Base-by-base conservation (phyloP, 2,797 vertebrate genomes). In the Pyrocephalus nanus region DNA sequence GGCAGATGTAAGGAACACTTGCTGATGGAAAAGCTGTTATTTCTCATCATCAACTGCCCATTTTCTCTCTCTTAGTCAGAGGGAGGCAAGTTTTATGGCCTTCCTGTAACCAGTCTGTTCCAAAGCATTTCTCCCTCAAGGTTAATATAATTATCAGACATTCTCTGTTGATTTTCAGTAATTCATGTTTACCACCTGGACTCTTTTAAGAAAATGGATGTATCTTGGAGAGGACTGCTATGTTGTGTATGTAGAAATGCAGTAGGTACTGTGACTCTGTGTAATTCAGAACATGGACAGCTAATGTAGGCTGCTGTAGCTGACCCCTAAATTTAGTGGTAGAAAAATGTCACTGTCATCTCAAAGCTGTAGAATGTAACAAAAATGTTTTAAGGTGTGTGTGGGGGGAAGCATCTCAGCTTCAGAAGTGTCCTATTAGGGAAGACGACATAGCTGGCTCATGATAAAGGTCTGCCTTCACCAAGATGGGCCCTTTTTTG, bases 21-120 rank as follows among this genome's bases (percentile, higher is more conserved):
- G 92, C 67, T 96, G 92, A 96, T 92, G 83, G 95, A 96, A 93
- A 93, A 92, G 88, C 86, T 97, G 82, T 86, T 95, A 93, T 85
- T 94, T 95, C 77, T 96, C 93, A 90, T 76, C 80, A 86, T 94
- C 89, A 92, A 48, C 69, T 92, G 71, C 95, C 95, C 92, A 84
- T 95, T 96, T 95, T 96, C 87, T 70, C 66, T 43, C 62, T 86
- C 84, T 95, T 94, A 96, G 91, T 95, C 92, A 96, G 86, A 96
- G 85, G 79, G 86, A 96, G 94, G 94, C 90, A 95, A 90, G 86
- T 94, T 97, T 97, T 96, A 96, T 79, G 40, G 91, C 83, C 88
- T 92, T 92, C 83, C 60, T 92, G 48, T 88, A 95, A 90, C n/a
- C 50, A 86, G 38, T 40, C 73, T 87, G 55, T 93, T 96, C 90